phyloP scores from a whole-genome alignment of 2,797 vertebrate species.

The Pipistrellus pipistrellus region DNA sequence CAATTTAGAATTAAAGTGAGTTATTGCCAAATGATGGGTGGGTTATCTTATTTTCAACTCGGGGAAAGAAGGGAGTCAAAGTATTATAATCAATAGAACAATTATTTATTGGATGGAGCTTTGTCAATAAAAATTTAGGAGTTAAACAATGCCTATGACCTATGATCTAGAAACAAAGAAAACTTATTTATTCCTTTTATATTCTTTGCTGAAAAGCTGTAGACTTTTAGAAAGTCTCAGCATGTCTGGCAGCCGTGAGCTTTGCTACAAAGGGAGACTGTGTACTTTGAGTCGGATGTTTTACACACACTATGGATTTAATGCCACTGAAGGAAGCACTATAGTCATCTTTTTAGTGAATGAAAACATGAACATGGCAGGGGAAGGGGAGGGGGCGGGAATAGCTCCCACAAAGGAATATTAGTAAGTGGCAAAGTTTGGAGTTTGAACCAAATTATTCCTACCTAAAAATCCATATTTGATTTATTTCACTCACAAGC shows the following conservation, averaged over 20 bases:
- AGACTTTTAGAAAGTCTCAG: background rate
- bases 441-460: constrained; percentile 41
- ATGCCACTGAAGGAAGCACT: background rate
- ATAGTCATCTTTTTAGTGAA: background rate
- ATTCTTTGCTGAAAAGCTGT: background rate
- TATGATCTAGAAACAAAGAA: constrained; percentile 22
- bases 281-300: background rate
- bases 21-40: background rate
- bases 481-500: background rate
- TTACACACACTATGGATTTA: background rate
- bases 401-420: background rate
- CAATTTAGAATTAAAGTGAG: background rate
- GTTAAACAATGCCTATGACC: background rate
- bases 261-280: background rate
- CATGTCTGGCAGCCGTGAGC: background rate
- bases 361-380: background rate
- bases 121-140: constrained; percentile 21
- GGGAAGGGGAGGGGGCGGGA: background rate
- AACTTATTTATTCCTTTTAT: background rate
- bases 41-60: background rate
- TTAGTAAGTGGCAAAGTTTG: background rate
- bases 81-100: background rate
- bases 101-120: background rate
- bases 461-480: background rate
- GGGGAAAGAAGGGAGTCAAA: background rate